Base-by-base conservation (phyloP, 2,888 invertebrate species). In the Brachypterus glaber region DNA sequence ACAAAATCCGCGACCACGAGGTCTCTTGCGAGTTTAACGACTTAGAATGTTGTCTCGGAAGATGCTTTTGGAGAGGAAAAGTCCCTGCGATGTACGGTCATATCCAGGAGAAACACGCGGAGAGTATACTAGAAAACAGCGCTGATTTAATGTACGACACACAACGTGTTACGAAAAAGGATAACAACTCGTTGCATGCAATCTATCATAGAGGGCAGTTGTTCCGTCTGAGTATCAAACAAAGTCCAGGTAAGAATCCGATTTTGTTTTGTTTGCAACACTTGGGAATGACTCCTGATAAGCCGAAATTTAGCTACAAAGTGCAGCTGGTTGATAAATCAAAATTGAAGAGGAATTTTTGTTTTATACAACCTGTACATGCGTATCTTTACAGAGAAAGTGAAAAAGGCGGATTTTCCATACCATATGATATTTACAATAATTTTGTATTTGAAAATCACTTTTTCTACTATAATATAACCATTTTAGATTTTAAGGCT, bases 1-100 rank as follows among this genome's bases (percentile, higher is more conserved):
- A 47, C 4, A 47, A 47, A 31, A 46, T 52, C 11, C 45, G 45
- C 3, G 26, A 26, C 7, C 53, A 52, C 15, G 44, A 53, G 21
- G 30, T 18, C 12, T 24, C 11, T 4, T 53, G 53, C 17, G 44
- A 45, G 18, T 33, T 51, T 8, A 34, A 48, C 3, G 24, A 48
- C 24, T 30, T 48, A 18, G 33, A 11, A 12, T 32, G 9, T 21
- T n/a, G 11, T 36, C 37, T 14, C 35, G n/a, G n/a, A n/a, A 42
- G 41, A 16, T 51, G 52, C 29, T 43, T 38, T 3, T 45, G 46
- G 39, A 45, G 47, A 35, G 47, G 47, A 3, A 27, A 36, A 2
- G 30, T 35, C 12, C 34, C 40, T 2, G 32, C 16, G 2, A 35
- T 52, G 30, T 45, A 45, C 24, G 40, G 39, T 9, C 52, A 51